Evolutionary conservation across 2,113 vertebrate genomes (phyloP).

Genomic region (Nyctibius bracteatus): DNA sequence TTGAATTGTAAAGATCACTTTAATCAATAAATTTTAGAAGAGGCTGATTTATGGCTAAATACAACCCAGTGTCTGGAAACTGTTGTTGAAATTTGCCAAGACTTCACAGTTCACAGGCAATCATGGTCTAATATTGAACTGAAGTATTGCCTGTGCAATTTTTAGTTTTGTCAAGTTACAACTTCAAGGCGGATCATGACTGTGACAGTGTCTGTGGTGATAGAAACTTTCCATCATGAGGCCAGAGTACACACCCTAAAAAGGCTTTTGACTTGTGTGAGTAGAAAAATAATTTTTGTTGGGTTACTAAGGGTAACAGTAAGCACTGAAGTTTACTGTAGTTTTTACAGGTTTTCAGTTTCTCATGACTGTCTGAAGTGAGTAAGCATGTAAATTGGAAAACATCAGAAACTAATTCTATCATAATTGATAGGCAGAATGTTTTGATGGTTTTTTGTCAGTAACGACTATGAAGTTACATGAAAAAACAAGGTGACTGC

Average conservation of each 20-base stretch:
- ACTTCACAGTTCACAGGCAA: neutral
- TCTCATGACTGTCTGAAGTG: neutral
- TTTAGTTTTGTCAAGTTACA: neutral
- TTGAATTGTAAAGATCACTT: neutral
- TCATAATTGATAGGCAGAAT: neutral
- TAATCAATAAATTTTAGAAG: neutral
- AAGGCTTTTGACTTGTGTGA: neutral
- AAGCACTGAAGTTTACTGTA: neutral
- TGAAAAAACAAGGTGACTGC: neutral
- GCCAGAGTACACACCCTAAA: neutral
- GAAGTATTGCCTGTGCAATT: neutral
- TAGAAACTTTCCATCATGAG: neutral
- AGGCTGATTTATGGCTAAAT: neutral
- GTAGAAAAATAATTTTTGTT: neutral
- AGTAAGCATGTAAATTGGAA: neutral
- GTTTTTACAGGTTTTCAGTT: neutral
- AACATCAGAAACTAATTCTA: neutral
- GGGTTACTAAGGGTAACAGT: neutral
- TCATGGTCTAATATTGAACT: neutral
- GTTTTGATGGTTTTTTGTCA: neutral
- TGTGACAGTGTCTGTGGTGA: neutral
- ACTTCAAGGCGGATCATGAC: neutral
- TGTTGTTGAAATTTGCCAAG: neutral
- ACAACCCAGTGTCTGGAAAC: neutral
- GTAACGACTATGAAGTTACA: neutral